A percentile compares a stretch with the other conserved stretches of the same genome.
phyloP scores from a whole-genome alignment of 64 coral and sea anemone genomes.

The Montipora efflorescens region DNA sequence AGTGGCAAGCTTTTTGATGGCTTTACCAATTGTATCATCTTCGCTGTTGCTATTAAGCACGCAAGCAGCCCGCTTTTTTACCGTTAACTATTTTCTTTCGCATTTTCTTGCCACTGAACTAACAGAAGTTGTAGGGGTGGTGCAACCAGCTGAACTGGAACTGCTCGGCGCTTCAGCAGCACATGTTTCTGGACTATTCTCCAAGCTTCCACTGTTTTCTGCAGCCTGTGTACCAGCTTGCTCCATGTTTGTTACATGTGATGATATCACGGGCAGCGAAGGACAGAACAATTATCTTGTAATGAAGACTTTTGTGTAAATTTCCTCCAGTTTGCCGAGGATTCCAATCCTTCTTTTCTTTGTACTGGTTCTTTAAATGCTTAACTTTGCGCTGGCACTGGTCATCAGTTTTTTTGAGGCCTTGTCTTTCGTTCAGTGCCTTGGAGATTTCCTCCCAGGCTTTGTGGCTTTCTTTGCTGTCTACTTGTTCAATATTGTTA shows the following conservation, averaged over 20 bases:
- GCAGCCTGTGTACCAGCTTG: too few relatives aligned
- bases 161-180: too few relatives aligned
- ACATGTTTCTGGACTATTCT: too few relatives aligned
- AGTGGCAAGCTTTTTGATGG: background rate
- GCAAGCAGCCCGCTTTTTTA: background rate
- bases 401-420: constrained; percentile 8
- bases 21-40: background rate
- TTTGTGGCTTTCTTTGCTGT: constrained; percentile 61
- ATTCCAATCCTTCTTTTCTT: constrained; percentile 60
- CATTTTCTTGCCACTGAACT: constrained; percentile 5
- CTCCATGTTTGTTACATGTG: constrained; percentile 4
- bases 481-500: background rate
- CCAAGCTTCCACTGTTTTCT: too few relatives aligned
- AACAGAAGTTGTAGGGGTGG: too few relatives aligned
- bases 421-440: too few relatives aligned
- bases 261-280: constrained; percentile 54
- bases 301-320: constrained; percentile 55
- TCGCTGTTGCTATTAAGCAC: background rate
- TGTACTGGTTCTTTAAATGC: constrained; percentile 42
- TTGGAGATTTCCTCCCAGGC: constrained; percentile 34
- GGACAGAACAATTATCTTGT: constrained; percentile 32
- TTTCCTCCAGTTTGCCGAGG: constrained; percentile 50
- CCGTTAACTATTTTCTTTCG: constrained; percentile 21
- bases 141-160: too few relatives aligned
- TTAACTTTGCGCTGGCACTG: constrained; percentile 55